phyloP scores from a whole-genome alignment of 2,888 invertebrate species.

The Prosapia bicincta region DNA sequence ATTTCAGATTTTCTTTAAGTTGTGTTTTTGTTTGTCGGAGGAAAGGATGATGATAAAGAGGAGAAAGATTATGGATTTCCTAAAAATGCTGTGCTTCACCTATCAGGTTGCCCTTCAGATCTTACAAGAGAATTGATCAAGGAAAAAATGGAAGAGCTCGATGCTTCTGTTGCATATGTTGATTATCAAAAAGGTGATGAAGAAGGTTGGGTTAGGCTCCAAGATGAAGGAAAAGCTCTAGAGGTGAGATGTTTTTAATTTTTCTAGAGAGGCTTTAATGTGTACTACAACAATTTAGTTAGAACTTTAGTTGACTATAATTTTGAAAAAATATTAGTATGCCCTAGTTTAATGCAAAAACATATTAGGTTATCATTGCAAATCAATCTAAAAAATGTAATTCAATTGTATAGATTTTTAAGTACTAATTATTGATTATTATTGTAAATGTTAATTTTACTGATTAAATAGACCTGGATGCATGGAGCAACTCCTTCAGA shows the following conservation, averaged over 20 bases:
- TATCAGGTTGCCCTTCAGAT: constrained; percentile 60
- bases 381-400: too few species aligned
- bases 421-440: too few species aligned
- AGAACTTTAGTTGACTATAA: too few species aligned
- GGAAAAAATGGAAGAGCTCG: constrained; percentile 59
- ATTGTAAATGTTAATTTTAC: too few species aligned
- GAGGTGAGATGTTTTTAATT: constrained; percentile 45
- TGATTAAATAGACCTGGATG: too few species aligned
- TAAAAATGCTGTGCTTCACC: constrained; percentile 69
- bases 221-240: constrained; percentile 65
- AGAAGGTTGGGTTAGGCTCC: constrained; percentile 68
- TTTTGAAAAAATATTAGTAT: too few species aligned
- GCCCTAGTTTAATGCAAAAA: too few species aligned
- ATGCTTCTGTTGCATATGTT: constrained; percentile 64
- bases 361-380: too few species aligned
- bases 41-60: constrained; percentile 33
- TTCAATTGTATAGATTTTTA: too few species aligned
- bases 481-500: too few species aligned
- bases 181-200: constrained; percentile 72
- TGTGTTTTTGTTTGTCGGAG: constrained; percentile 35
- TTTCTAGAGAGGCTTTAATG: too few species aligned
- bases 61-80: constrained; percentile 53
- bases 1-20: constrained; percentile 1
- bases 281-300: too few species aligned
- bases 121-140: constrained; percentile 70